These are phyloP conservation scores for Hemicrepidius hirtus DNA, from an alignment of 2,888 invertebrate genomes.

Conservation along the genomic window DNA sequence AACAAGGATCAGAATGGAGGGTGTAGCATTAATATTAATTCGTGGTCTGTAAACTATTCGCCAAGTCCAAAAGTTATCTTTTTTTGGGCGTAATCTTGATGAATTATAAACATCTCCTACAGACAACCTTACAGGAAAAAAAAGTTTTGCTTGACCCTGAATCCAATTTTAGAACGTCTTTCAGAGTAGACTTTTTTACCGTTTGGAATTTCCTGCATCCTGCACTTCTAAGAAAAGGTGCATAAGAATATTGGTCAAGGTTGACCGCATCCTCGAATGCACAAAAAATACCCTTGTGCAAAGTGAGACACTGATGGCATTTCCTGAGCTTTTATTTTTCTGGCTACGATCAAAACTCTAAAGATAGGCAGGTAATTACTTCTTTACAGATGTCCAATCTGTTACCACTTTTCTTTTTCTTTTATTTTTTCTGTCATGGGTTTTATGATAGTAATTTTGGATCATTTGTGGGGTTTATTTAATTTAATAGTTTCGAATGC, in stretches of 20 bases:
- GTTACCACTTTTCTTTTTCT: neutral
- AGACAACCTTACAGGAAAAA: neutral
- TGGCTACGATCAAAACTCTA: neutral
- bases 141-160: neutral
- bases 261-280: conserved; percentile 42
- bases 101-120: neutral
- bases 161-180: conserved; percentile 18
- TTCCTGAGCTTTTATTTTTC: conserved; percentile 24
- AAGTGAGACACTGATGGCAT: conserved; percentile 37
- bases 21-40: too few species aligned
- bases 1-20: too few species aligned
- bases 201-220: conserved; percentile 46
- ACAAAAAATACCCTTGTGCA: conserved; percentile 46
- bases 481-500: too few species aligned
- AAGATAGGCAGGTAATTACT: neutral
- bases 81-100: too few species aligned
- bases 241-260: conserved; percentile 49
- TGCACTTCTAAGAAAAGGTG: conserved; percentile 45
- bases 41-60: too few species aligned
- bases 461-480: too few species aligned
- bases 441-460: too few species aligned
- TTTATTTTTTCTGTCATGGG: too few species aligned
- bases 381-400: neutral
- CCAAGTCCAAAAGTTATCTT: too few species aligned
- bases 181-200: conserved; percentile 26